Conservation (phyloP, 30 jellyfish, hydroid and myxozoan genomes). For the Haliclystus octoradiatus region DNA sequence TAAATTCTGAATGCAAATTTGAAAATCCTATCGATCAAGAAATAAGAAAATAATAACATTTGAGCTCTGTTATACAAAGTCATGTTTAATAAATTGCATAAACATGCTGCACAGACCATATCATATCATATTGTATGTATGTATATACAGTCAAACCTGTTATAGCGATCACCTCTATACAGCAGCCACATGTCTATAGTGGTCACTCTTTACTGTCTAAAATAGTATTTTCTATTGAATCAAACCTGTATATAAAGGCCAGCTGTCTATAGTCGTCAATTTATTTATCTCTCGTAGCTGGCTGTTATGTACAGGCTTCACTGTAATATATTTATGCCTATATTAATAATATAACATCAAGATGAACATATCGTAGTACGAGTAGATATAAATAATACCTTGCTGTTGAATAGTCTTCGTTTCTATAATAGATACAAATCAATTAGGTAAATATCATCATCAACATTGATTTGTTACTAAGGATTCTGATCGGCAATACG, state of each 20-base stretch:
- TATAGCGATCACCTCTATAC: neutral
- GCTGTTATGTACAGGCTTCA: neutral
- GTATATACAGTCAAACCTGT: neutral
- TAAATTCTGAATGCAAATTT: too few relatives aligned
- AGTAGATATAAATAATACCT: neutral
- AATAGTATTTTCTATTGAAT: too few relatives aligned
- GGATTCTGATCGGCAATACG: neutral
- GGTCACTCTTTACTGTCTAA: neutral
- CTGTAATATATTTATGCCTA: neutral
- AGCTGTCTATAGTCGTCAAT: neutral
- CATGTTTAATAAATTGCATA: neutral
- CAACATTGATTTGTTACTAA: neutral
- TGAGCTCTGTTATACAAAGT: neutral
- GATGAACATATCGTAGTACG: too few relatives aligned
- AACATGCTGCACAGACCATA: neutral
- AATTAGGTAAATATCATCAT: too few relatives aligned
- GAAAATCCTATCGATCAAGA: neutral
- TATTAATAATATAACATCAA: too few relatives aligned
- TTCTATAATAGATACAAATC: neutral
- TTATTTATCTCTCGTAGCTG: neutral
- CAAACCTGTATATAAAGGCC: neutral
- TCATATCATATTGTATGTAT: too few relatives aligned
- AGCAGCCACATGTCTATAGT: neutral
- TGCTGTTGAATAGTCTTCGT: too few relatives aligned
- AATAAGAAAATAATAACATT: neutral